A percentile compares a stretch with the other conserved stretches of the same genome.
phyloP scores from a whole-genome alignment of 2,113 vertebrate genomes.

The Pedetes capensis region DNA sequence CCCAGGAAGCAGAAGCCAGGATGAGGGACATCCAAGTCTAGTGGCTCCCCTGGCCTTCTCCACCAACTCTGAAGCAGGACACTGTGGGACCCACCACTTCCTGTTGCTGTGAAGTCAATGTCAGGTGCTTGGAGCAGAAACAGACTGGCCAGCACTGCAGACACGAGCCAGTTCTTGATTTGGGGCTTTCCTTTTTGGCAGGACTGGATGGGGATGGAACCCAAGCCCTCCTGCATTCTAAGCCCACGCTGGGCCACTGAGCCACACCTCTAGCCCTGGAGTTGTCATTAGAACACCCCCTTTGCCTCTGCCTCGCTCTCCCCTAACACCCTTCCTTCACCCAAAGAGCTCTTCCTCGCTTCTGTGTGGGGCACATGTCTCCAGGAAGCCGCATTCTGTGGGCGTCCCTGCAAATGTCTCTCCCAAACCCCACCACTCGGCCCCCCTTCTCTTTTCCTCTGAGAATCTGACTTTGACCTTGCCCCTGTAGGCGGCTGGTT shows the following conservation, averaged over 20 bases:
- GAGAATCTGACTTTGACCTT: background rate
- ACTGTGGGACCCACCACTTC: background rate
- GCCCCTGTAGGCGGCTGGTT: background rate
- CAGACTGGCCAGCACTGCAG: background rate
- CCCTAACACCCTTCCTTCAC: background rate
- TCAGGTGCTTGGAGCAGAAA: no score
- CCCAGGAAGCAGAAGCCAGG: background rate
- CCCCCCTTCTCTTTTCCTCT: background rate
- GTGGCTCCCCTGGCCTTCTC: background rate
- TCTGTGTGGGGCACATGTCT: no score
- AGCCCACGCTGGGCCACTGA: background rate
- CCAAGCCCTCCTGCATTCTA: background rate
- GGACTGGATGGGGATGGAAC: background rate
- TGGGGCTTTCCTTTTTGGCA: no score
- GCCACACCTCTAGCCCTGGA: no score
- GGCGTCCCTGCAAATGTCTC: background rate
- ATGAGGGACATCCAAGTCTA: background rate
- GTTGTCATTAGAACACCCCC: no score
- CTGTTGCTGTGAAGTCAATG: background rate
- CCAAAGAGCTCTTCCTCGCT: background rate
- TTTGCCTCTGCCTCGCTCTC: background rate
- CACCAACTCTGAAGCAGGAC: background rate
- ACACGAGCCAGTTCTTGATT: no score
- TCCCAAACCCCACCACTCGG: rapidly evolving
- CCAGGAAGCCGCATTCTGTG: background rate